Percentiles rank a stretch among this genome's conserved stretches.
These are phyloP conservation scores for Drosophila rufa DNA, from an alignment of 1,140 invertebrate genomes.

Conservation along the genomic window DNA sequence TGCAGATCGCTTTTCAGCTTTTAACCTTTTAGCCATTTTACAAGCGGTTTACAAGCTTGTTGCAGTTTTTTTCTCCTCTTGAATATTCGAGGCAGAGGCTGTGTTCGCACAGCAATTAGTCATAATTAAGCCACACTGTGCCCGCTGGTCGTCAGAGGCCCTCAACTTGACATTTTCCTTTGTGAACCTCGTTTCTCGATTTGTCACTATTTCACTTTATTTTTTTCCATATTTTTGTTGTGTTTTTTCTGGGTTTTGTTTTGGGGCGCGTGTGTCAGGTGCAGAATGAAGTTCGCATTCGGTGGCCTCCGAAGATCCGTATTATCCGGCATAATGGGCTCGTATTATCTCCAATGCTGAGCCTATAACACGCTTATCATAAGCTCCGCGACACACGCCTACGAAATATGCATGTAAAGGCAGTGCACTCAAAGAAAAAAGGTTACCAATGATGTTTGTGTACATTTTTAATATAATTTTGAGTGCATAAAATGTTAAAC, in stretches of 20 bases:
- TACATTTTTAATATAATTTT: not conserved
- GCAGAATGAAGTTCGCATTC: conserved; percentile 16
- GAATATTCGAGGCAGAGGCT: conserved; percentile 33
- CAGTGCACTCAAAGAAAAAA: not conserved
- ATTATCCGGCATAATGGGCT: conserved; percentile 36
- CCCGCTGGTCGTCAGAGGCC: conserved; percentile 40
- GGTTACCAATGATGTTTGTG: not conserved
- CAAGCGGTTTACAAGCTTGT: conserved; percentile 40
- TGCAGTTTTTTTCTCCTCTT: conserved; percentile 28
- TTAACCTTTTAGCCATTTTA: conserved; percentile 26
- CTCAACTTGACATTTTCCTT: conserved; percentile 68
- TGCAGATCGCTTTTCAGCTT: conserved; percentile 15
- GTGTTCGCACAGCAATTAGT: conserved; percentile 63
- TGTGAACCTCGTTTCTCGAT: conserved; percentile 24
- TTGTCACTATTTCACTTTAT: conserved; percentile 22
- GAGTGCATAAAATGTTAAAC: too few species aligned
- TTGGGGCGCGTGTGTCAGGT: conserved; percentile 33
- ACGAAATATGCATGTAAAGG: conserved; percentile 17
- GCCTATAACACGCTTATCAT: conserved; percentile 33
- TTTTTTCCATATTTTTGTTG: conserved; percentile 1
- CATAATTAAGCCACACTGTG: conserved; percentile 68
- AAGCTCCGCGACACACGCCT: conserved; percentile 25
- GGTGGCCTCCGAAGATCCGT: conserved; percentile 31
- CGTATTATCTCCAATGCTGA: conserved; percentile 10
- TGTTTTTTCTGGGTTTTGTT: not conserved